These are phyloP conservation scores for Podarcis siculus DNA, from an alignment of 2,797 vertebrate genomes.

Conservation along the genomic window DNA sequence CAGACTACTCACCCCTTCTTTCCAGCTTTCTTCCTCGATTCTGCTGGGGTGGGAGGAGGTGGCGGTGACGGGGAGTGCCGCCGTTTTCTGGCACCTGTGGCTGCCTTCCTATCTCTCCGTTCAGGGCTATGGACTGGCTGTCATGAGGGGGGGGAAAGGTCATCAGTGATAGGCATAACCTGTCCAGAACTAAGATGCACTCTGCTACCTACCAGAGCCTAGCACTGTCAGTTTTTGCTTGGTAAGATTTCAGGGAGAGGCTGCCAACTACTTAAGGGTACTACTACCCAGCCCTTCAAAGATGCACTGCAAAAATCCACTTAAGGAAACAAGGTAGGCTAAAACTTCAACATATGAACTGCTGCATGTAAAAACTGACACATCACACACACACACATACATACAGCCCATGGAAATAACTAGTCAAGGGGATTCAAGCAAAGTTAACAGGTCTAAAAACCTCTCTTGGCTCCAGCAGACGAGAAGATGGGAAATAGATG, in stretches of 20 bases:
- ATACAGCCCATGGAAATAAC: background rate
- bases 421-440: background rate
- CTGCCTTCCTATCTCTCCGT: constrained; percentile 95
- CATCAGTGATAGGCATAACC: background rate
- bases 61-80: constrained; percentile 95
- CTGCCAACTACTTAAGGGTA: too few relatives aligned
- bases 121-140: constrained; percentile 96
- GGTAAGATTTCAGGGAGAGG: background rate
- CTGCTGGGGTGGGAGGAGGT: constrained; percentile 83
- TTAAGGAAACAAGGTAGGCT: background rate
- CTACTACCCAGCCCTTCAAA: background rate
- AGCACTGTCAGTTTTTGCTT: background rate
- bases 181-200: background rate
- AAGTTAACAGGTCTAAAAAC: too few relatives aligned
- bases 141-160: background rate
- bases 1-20: constrained; percentile 91
- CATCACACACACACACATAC: background rate
- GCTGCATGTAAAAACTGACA: background rate
- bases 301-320: background rate
- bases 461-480: background rate
- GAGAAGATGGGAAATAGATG: background rate
- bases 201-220: rapidly evolving
- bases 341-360: background rate
- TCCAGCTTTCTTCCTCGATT: constrained; percentile 93
- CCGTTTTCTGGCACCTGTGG: constrained; percentile 90